Percentiles rank a stretch among this genome's conserved stretches.
Evolutionary conservation across 2,113 vertebrate genomes (phyloP).

Genomic region (Potamarius usumacintae): DNA sequence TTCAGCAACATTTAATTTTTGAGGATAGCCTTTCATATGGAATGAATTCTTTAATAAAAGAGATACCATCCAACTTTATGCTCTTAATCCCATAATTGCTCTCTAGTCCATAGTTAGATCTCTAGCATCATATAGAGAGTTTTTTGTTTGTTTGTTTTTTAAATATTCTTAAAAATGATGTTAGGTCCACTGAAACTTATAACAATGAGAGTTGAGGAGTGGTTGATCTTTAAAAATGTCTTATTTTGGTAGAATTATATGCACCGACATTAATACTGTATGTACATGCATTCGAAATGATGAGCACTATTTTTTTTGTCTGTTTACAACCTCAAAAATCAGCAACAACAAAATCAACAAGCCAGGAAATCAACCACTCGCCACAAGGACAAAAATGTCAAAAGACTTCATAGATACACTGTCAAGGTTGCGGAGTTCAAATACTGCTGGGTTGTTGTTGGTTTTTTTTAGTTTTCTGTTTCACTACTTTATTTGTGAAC

Average conservation of each 20-base stretch:
- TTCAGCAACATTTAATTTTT: conserved; percentile 38
- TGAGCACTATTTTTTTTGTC: not conserved
- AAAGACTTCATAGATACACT: not conserved
- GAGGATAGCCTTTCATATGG: not conserved
- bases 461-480: not conserved
- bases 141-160: not conserved
- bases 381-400: not conserved
- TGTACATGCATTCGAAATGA: not conserved
- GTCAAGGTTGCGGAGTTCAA: not conserved
- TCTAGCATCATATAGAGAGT: not conserved
- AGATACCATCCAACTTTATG: not conserved
- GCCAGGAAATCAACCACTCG: conserved; percentile 4
- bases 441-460: not conserved
- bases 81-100: conserved; percentile 18
- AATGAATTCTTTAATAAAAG: conserved; percentile 14
- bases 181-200: not conserved
- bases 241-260: not conserved
- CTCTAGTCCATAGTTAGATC: not conserved
- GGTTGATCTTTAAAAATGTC: not conserved
- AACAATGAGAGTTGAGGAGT: not conserved
- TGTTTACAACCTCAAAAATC: not conserved
- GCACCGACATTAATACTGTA: not conserved
- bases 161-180: not conserved
- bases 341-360: conserved; percentile 1
- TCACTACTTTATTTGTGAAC: not conserved